Percentiles rank a stretch among this genome's conserved stretches.
Evolutionary conservation across 1,140 invertebrate species (phyloP).

Genomic region (Lethocerus indicus): DNA sequence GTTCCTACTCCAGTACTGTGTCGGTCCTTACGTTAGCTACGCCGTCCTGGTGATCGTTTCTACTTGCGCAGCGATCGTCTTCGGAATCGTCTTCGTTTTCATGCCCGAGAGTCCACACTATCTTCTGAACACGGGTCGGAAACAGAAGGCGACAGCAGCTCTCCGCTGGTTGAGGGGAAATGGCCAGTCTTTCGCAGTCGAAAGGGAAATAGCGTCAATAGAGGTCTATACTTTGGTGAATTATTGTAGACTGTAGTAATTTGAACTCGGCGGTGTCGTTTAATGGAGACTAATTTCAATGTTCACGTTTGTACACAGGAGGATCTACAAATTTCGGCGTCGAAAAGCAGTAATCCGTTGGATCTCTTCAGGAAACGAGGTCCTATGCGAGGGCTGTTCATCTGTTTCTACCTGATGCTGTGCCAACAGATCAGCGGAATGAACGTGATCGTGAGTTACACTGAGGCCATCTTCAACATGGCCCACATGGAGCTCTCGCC

Average conservation of each 20-base stretch:
- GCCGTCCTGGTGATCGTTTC: neutral
- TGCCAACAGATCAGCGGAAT: constrained; percentile 10
- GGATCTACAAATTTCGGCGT: too few species aligned
- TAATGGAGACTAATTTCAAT: too few species aligned
- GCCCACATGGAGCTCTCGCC: neutral
- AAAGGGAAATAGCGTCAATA: constrained; percentile 8
- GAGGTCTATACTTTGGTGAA: too few species aligned
- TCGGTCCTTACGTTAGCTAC: constrained; percentile 7
- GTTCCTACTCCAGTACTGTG: neutral
- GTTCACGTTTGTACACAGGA: too few species aligned
- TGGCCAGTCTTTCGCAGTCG: neutral
- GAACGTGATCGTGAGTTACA: constrained; percentile 8
- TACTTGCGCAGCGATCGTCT: neutral
- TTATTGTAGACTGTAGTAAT: too few species aligned
- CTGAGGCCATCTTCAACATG: constrained; percentile 5
- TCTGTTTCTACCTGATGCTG: constrained; percentile 1
- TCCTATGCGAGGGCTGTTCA: too few species aligned
- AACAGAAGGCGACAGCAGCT: constrained; percentile 27
- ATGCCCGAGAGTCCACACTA: constrained; percentile 15
- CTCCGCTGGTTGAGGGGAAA: constrained; percentile 6
- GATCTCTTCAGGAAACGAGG: too few species aligned
- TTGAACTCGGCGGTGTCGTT: too few species aligned
- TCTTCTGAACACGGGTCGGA: constrained; percentile 8
- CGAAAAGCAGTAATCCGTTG: too few species aligned
- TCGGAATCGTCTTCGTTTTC: constrained; percentile 1